Conservation (phyloP, 2,888 invertebrate species). For the Alentia gelatinosa region DNA sequence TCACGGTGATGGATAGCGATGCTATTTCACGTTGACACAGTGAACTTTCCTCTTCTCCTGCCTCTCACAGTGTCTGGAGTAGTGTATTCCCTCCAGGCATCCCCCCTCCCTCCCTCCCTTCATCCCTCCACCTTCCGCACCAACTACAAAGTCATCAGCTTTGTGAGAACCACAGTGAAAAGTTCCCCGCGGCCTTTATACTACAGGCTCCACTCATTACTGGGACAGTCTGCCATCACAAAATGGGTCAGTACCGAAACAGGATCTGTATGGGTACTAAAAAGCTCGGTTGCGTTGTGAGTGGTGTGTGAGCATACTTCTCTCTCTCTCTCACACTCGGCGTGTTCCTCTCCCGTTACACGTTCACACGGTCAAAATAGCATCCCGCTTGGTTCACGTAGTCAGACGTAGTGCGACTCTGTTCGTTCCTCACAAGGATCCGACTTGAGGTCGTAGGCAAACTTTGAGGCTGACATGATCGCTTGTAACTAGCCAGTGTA, state of each 20-base stretch:
- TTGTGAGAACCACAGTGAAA: background rate
- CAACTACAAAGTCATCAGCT: background rate
- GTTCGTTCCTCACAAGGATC: background rate
- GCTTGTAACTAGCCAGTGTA: too few relatives aligned
- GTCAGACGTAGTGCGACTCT: background rate
- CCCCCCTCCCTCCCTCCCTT: background rate
- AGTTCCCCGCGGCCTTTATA: background rate
- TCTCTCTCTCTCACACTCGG: background rate
- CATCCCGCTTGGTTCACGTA: background rate
- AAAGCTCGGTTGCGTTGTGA: background rate
- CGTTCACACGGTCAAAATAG: background rate
- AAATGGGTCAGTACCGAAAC: slow-evolving; percentile 1
- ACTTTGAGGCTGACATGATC: too few relatives aligned
- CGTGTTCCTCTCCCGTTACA: slow-evolving; percentile 19
- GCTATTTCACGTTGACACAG: background rate
- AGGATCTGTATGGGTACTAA: background rate
- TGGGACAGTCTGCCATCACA: background rate
- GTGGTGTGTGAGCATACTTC: background rate
- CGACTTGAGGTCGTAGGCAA: too few relatives aligned
- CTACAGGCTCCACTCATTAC: background rate
- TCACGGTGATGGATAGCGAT: too few relatives aligned
- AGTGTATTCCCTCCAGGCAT: too few relatives aligned
- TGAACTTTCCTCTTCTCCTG: background rate
- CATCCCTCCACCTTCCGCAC: background rate
- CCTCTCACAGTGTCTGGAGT: too few relatives aligned